Evolutionary conservation across 2,113 vertebrate genomes (phyloP), one percentile per base, ranked within the genome.

Genomic region (Ictalurus punctatus): DNA sequence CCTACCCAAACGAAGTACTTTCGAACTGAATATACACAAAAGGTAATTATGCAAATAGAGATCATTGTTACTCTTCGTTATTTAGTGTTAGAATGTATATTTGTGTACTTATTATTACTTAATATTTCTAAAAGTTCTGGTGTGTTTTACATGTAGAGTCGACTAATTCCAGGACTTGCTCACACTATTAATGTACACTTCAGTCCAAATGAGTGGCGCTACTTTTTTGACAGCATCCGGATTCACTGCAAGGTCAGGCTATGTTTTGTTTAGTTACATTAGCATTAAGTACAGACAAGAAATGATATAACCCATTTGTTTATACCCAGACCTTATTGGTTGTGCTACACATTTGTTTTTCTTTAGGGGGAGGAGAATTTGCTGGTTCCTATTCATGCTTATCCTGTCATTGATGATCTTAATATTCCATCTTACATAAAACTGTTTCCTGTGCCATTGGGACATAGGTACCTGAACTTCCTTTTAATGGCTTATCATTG

Each of bases 151-250:
- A 78, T 93, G n/a, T 89, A 99, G 98, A 92, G 94, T 90, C 94
- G 92, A 14, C 95, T 99, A 80, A 93, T 97, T 65, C 98, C 98
- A 0, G 98, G 98, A 87, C 95, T 99, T 86, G 95, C 96, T 6
- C 96, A 97, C 84, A 92, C 65, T 0, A 76, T 98, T 86, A 95
- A 93, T n/a, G 89, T 98, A 58, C 94, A 92, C 12, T 98, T 99
- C 93, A 95, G 93, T 80, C 97, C 98, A 21, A 95, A 98, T 87
- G 97, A 98, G 92, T 99, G 97, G 97, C 93, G 96, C 0, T 98
- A 99, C 93, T 99, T 98, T 91, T 97, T 97, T 37, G 98, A 99
- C 92, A 96, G 97, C 91, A 92, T 99, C 67, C 96, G 95, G n/a
- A 90, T 99, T 93, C 97, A 98, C 92, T 97, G 96, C 90, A 94